These are phyloP conservation scores for Fragum whitleyi DNA, from an alignment of 2,888 invertebrate species.

Conservation along the genomic window DNA sequence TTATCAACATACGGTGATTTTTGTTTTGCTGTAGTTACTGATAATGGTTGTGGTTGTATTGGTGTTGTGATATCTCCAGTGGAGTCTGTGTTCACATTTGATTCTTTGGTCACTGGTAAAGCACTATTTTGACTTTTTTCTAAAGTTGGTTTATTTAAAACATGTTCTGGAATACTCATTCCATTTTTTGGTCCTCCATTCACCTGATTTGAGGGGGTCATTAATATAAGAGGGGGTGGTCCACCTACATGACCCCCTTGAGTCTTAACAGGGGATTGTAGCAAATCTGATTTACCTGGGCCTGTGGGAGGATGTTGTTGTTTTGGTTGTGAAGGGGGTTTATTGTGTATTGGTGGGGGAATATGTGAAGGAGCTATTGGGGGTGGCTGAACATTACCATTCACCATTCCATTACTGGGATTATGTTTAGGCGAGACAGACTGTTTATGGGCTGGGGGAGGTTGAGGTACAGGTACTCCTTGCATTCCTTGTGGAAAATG, in stretches of 20 bases:
- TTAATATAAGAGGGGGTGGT: conserved; percentile 19
- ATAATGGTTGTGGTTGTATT: conserved; percentile 32
- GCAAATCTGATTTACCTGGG: conserved; percentile 7
- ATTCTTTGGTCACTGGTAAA: background rate
- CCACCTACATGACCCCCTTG: background rate
- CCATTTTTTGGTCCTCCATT: conserved; percentile 14
- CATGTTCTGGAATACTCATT: background rate
- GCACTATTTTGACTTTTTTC: background rate
- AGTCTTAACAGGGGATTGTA: background rate
- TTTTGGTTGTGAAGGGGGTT: background rate
- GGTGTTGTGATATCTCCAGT: background rate
- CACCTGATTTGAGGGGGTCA: background rate
- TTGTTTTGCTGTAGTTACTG: conserved; percentile 13
- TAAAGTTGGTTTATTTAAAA: background rate
- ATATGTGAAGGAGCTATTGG: background rate
- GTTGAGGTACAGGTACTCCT: background rate
- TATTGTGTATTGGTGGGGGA: background rate
- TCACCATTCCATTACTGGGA: background rate
- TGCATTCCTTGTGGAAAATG: conserved; percentile 7
- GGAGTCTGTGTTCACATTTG: too few relatives aligned
- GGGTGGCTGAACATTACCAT: background rate
- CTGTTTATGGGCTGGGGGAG: conserved; percentile 21
- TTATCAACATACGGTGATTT: conserved; percentile 32
- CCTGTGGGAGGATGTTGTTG: background rate
- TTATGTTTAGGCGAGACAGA: conserved; percentile 4